Conservation (phyloP, 2,113 vertebrate genomes). For the Ceyx melanurus region DNA sequence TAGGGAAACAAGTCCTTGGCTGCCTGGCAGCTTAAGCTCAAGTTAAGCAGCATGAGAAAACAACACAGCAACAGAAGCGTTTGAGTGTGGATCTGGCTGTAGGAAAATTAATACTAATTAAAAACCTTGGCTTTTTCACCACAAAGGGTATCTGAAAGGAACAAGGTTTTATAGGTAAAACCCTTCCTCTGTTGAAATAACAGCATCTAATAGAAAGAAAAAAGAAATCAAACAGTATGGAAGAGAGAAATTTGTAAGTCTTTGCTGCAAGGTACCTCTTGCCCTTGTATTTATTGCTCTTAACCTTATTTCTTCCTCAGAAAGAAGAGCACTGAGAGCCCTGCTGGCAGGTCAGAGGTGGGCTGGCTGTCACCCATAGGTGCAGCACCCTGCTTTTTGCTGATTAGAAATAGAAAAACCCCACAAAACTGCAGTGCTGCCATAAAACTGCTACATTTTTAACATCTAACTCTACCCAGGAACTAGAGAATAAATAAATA, state of each 20-base stretch:
- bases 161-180: no score
- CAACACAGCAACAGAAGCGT: not conserved
- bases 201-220: no score
- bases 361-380: not conserved
- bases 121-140: no score
- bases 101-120: no score
- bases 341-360: not conserved
- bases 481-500: not conserved
- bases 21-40: not conserved
- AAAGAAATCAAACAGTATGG: no score
- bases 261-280: not conserved
- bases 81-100: no score
- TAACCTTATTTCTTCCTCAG: not conserved
- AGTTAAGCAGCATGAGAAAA: not conserved
- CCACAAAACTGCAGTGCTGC: not conserved
- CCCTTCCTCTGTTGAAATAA: no score
- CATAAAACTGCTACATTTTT: not conserved
- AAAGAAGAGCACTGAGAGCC: not conserved
- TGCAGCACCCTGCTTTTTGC: accelerated
- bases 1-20: not conserved
- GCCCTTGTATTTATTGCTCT: not conserved
- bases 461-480: not conserved
- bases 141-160: no score
- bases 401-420: not conserved
- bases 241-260: not conserved